phyloP scores from a whole-genome alignment of 2,797 vertebrate genomes.

The Synanceia verrucosa region DNA sequence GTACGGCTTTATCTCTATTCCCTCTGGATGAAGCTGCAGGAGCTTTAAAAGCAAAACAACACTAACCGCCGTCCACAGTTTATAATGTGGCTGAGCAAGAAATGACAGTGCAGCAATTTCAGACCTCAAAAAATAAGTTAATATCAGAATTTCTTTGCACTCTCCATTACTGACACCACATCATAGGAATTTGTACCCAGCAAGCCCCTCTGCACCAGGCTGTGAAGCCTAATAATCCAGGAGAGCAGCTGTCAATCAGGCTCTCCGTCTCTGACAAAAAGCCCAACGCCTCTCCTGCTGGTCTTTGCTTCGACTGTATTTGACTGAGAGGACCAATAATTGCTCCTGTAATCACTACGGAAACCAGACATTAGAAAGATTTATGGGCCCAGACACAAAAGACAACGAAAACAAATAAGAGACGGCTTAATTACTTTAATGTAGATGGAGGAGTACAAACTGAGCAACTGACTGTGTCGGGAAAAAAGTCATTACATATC shows the following conservation, averaged over 20 bases:
- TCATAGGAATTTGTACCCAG: conserved; percentile 6
- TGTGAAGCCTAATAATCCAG: conserved; percentile 22
- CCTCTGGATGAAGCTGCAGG: background rate
- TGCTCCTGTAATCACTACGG: conserved; percentile 28
- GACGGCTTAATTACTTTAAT: conserved; percentile 41
- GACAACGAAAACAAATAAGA: conserved; percentile 38
- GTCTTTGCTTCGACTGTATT: conserved; percentile 7
- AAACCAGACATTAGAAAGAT: conserved; percentile 37
- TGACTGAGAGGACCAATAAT: conserved; percentile 30
- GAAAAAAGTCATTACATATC: conserved; percentile 23
- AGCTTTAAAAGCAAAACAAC: conserved; percentile 20
- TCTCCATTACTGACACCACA: conserved; percentile 13
- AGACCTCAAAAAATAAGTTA: conserved; percentile 37
- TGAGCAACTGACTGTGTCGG: conserved; percentile 14
- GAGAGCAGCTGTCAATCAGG: conserved; percentile 35
- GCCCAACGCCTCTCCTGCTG: background rate
- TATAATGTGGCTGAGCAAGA: conserved; percentile 23
- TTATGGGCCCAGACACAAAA: conserved; percentile 24
- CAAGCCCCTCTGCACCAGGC: background rate
- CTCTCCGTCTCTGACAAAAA: conserved; percentile 12
- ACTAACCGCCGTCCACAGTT: conserved; percentile 24
- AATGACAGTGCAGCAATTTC: conserved; percentile 25
- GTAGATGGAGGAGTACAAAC: conserved; percentile 27
- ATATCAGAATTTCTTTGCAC: conserved; percentile 37
- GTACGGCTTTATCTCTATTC: background rate